phyloP scores from a whole-genome alignment of 2,888 invertebrate species.

The Seladonia tumulorum region DNA sequence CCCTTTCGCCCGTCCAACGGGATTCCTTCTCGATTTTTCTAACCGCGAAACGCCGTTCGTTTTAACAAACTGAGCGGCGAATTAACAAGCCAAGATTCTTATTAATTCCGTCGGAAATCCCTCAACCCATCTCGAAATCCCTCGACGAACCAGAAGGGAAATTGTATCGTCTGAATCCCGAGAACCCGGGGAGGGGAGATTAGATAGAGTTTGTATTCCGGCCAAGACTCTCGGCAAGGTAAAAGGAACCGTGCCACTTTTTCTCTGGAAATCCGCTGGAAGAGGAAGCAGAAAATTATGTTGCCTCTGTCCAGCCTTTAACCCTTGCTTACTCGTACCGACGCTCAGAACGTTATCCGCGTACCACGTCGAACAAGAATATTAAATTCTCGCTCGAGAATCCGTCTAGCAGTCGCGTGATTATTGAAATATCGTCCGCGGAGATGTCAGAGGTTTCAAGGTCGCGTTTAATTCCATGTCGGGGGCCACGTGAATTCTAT shows the following conservation, averaged over 20 bases:
- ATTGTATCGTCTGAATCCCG: conserved; percentile 21
- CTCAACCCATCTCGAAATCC: background rate
- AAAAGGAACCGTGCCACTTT: conserved; percentile 34
- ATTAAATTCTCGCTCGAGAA: background rate
- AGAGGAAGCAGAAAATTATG: conserved; percentile 35
- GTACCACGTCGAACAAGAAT: background rate
- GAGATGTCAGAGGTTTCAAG: background rate
- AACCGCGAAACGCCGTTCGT: background rate
- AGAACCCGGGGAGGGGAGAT: conserved; percentile 8
- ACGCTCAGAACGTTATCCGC: background rate
- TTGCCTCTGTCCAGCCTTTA: background rate
- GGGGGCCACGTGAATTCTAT: background rate
- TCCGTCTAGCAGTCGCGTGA: background rate
- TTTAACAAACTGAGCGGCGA: background rate
- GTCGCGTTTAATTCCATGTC: background rate
- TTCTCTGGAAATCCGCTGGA: conserved; percentile 21
- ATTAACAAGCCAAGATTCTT: background rate
- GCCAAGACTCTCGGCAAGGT: background rate
- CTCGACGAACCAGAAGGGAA: conserved; percentile 2
- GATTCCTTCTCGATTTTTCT: background rate
- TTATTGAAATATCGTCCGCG: background rate
- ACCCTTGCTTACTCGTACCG: background rate
- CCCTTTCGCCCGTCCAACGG: background rate
- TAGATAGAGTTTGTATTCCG: conserved; percentile 23
- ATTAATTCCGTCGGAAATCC: conserved; percentile 2